A percentile compares a stretch with the other conserved stretches of the same genome.
Conservation (phyloP, 1,140 invertebrate genomes). For the Lordiphosa collinella region DNA sequence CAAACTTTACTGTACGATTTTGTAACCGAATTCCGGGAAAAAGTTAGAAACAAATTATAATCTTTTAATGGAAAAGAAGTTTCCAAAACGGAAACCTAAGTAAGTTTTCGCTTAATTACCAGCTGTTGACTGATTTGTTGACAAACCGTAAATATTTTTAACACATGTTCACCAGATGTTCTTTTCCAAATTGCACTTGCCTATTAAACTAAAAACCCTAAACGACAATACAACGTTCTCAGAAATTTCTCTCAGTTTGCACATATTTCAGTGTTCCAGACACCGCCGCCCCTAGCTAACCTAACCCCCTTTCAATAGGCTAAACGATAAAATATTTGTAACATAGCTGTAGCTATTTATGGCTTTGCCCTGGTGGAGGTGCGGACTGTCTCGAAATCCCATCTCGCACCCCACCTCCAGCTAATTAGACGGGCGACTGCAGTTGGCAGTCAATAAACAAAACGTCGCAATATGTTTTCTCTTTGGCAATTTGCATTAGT, state of each 20-base stretch:
- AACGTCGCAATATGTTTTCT: conserved; percentile 38
- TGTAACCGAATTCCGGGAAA: no score
- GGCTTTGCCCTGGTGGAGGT: conserved; percentile 34
- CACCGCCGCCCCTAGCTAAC: background rate
- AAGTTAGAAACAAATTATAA: no score
- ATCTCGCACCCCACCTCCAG: background rate
- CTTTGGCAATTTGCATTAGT: conserved; percentile 56
- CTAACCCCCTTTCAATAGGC: background rate
- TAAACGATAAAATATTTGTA: conserved; percentile 31
- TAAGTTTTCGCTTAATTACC: no score
- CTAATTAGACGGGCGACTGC: conserved; percentile 43
- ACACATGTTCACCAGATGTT: no score
- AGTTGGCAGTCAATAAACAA: conserved; percentile 61
- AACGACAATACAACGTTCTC: no score
- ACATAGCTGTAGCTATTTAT: conserved; percentile 58
- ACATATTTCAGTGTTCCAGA: background rate
- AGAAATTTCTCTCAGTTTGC: conserved; percentile 3
- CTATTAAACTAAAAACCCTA: no score
- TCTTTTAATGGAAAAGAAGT: no score
- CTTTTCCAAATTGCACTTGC: no score
- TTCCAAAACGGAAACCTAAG: no score
- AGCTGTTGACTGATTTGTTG: no score
- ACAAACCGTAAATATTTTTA: no score
- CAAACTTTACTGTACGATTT: no score
- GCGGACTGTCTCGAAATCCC: conserved; percentile 15